A percentile compares a stretch with the other conserved stretches of the same genome.
These are phyloP conservation scores for Aphyosemion australe DNA, from an alignment of 2,113 vertebrate species.

Conservation along the genomic window DNA sequence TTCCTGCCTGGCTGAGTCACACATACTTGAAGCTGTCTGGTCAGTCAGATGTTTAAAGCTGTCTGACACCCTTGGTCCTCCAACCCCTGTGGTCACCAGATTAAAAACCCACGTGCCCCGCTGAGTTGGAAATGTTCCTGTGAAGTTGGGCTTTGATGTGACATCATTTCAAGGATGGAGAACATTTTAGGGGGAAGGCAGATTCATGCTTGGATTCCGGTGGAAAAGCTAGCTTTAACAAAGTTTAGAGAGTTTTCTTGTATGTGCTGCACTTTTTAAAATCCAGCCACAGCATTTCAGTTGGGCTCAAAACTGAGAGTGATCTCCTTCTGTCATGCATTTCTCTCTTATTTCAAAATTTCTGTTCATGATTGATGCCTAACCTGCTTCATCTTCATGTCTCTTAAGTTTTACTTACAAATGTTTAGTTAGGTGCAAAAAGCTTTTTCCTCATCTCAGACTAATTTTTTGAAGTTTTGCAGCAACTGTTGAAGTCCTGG, in stretches of 20 bases:
- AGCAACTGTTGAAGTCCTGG: too few species aligned
- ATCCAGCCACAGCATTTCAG: neutral
- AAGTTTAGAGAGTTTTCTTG: neutral
- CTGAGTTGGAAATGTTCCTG: conserved; percentile 22
- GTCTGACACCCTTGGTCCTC: neutral
- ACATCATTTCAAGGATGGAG: conserved; percentile 12
- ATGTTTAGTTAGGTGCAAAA: too few species aligned
- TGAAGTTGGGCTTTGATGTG: conserved; percentile 7
- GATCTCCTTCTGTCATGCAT: neutral
- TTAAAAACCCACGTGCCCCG: conserved; percentile 22
- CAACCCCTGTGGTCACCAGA: conserved; percentile 15
- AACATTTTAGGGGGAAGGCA: neutral
- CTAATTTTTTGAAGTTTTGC: too few species aligned
- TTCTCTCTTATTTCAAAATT: neutral
- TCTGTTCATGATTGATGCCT: too few species aligned
- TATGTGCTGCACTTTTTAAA: neutral
- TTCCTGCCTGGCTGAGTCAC: neutral
- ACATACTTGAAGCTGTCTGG: neutral
- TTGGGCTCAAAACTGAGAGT: neutral
- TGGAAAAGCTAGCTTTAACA: neutral
- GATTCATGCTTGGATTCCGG: neutral
- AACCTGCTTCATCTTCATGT: too few species aligned
- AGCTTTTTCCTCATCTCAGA: too few species aligned
- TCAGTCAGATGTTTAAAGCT: conserved; percentile 3
- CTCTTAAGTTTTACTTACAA: too few species aligned